Percentiles rank a stretch among this genome's conserved stretches.
phyloP scores from a whole-genome alignment of 2,888 invertebrate species.

The Lycophotia porphyrea region DNA sequence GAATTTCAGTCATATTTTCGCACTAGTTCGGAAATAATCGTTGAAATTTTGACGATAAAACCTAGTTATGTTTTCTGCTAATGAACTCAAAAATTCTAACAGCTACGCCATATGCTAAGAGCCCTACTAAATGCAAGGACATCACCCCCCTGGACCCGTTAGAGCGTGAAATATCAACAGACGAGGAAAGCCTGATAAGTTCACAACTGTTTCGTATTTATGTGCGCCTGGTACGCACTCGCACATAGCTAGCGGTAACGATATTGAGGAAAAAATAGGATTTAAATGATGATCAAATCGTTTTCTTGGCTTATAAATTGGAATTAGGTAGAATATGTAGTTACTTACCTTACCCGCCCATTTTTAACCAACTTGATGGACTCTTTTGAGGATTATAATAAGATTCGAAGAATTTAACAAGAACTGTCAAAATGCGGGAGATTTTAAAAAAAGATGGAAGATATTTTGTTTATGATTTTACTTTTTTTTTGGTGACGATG shows the following conservation, averaged over 20 bases:
- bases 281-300: not conserved
- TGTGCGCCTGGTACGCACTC: conserved; percentile 32
- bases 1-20: not conserved
- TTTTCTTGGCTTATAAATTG: not conserved
- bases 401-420: not conserved
- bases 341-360: not conserved
- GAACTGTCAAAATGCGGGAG: not conserved
- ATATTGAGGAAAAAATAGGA: conserved; percentile 2
- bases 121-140: conserved; percentile 38
- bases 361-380: not conserved
- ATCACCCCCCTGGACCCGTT: conserved; percentile 37
- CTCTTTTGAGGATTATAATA: not conserved
- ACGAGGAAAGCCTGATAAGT: conserved; percentile 52
- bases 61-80: not conserved
- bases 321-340: not conserved
- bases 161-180: conserved; percentile 58
- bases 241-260: not conserved
- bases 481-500: not conserved
- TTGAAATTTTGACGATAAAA: not conserved
- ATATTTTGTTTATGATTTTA: not conserved
- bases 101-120: conserved; percentile 50
- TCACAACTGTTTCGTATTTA: conserved; percentile 29
- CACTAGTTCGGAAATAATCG: not conserved
- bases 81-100: conserved; percentile 17
- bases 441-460: not conserved